Percentiles rank a stretch among this genome's conserved stretches.
These are phyloP conservation scores for Molossus alvarezi DNA, from an alignment of 2,797 vertebrate species.

Conservation along the genomic window DNA sequence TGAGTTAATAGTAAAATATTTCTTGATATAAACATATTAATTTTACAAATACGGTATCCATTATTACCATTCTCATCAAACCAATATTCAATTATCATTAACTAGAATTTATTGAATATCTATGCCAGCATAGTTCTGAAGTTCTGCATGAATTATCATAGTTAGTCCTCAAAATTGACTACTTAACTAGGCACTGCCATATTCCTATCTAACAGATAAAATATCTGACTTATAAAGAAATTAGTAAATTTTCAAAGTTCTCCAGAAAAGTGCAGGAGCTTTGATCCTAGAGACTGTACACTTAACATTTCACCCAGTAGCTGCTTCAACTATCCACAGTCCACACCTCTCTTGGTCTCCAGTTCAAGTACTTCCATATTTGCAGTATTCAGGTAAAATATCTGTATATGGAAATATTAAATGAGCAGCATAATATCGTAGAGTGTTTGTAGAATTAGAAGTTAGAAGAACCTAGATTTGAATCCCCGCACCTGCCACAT, in stretches of 20 bases:
- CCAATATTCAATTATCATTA: neutral
- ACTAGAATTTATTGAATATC: neutral
- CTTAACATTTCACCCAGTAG: neutral
- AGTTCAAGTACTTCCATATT: neutral
- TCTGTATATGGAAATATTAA: neutral
- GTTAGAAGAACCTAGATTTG: neutral
- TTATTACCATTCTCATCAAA: neutral
- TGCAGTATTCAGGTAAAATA: neutral
- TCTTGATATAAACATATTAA: neutral
- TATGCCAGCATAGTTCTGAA: neutral
- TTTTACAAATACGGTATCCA: neutral
- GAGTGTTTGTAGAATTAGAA: neutral
- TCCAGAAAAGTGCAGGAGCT: neutral
- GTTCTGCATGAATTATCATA: neutral
- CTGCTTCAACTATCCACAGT: neutral
- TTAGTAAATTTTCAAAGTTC: neutral
- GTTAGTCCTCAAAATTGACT: neutral
- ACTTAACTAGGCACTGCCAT: neutral
- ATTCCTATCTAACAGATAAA: neutral
- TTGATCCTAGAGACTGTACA: neutral
- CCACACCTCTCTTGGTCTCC: neutral
- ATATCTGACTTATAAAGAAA: neutral
- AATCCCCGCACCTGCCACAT: neutral
- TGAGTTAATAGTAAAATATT: neutral
- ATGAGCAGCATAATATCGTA: neutral